Evolutionary conservation across 2,797 vertebrate species (phyloP), one percentile per base, ranked within the genome.

Genomic region (Morelia viridis): DNA sequence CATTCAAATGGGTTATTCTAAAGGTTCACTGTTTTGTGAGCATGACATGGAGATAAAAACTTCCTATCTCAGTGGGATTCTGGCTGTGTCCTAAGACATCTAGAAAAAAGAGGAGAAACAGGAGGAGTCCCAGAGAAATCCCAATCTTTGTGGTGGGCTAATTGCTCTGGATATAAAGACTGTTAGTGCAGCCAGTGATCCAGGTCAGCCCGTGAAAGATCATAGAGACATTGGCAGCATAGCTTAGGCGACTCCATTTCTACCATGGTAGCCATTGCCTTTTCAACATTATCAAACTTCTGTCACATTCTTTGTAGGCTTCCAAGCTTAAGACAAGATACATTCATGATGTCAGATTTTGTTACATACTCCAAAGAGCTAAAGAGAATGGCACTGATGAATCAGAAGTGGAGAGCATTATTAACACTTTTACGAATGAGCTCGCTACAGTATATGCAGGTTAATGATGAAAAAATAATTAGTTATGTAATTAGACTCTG

Each of bases 391-490:
- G 13, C 89, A 86, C 11, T 22, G 4, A 0, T 94, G 58, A 95
- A 91, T 94, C 76, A 64, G 88, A 41, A 0, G 0, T 91, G 91
- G 4, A 58, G 58, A 95, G 1, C 19, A 89, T 93, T 95, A 94
- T 46, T 89, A 92, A 86, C 10, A 68, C 35, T 84, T 93, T 94
- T 94, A 92, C 35, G 92, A 96, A 87, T 91, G 85, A 95, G 58
- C 86, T 9, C 91, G 31, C 88, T 93, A 92, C 0, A 22, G 3
- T 15, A 41, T 91, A 93, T 95, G 61, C 58, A 93, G 13, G 19
- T 94, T 94, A 96, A 94, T 94, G 91, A 96, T 94, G 84, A 93
- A 94, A 80, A 96, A 97, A 94, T 93, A 94, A 94, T 95, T 94
- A 91, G 90, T 92, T 95, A 92, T 58, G 87, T 88, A 96, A 94